phyloP scores from a whole-genome alignment of 1,140 invertebrate genomes.

The Scaptomyza hsui region DNA sequence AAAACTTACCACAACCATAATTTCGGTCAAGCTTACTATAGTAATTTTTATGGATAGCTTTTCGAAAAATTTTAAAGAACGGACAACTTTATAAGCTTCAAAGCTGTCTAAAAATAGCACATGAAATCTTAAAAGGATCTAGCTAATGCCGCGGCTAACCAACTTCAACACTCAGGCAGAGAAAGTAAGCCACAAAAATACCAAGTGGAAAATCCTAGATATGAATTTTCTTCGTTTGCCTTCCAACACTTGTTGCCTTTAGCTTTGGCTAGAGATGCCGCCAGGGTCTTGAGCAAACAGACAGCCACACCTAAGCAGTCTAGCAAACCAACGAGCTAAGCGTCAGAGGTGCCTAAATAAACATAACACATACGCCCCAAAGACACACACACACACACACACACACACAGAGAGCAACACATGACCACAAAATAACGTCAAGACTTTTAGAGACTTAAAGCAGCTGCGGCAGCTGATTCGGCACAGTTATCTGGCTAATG shows the following conservation, averaged over 20 bases:
- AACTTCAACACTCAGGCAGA: constrained; percentile 6
- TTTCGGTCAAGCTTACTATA: background rate
- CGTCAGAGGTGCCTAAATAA: constrained; percentile 53
- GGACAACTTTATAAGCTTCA: too few species aligned
- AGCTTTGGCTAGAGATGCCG: constrained; percentile 19
- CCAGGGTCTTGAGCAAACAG: constrained; percentile 30
- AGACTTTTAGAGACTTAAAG: constrained; percentile 8
- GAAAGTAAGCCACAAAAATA: constrained; percentile 16
- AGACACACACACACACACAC: constrained; percentile 6
- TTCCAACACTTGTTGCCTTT: constrained; percentile 60
- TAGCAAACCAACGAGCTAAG: constrained; percentile 36
- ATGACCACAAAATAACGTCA: constrained; percentile 19
- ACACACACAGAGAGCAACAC: constrained; percentile 14
- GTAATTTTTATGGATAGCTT: too few species aligned
- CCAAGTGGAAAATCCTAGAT: constrained; percentile 13
- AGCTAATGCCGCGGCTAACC: constrained; percentile 17
- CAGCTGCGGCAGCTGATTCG: constrained; percentile 11
- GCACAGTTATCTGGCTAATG: constrained; percentile 33
- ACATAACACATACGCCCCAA: constrained; percentile 30
- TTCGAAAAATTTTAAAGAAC: too few species aligned
- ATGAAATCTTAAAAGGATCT: too few species aligned
- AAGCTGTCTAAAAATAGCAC: too few species aligned
- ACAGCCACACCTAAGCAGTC: constrained; percentile 56
- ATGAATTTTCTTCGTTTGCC: constrained; percentile 11
- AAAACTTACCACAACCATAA: background rate